These are phyloP conservation scores for Xestia rhomboidea DNA, from an alignment of 2,888 invertebrate species.

Conservation along the genomic window DNA sequence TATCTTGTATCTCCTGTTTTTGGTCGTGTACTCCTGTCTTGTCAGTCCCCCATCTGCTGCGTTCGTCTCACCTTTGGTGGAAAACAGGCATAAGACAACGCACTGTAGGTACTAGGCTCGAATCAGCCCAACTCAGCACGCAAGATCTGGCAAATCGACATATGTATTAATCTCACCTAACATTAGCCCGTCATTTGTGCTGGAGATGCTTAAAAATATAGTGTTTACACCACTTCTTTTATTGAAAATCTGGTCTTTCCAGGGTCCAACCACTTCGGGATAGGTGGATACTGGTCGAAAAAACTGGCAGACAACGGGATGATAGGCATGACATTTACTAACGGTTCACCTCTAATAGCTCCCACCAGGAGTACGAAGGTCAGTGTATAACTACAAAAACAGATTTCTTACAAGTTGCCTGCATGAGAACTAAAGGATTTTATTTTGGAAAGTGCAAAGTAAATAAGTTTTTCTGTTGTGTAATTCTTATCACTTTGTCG, in stretches of 20 bases:
- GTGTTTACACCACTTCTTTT: background rate
- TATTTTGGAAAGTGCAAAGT: background rate
- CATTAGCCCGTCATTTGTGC: too few species aligned
- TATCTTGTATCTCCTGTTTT: background rate
- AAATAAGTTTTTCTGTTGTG: background rate
- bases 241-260: background rate
- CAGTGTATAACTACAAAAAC: constrained; percentile 4
- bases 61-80: background rate
- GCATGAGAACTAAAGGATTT: background rate
- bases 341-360: constrained; percentile 36
- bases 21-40: background rate
- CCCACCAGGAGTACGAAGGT: constrained; percentile 37
- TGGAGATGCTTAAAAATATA: too few species aligned
- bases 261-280: constrained; percentile 35
- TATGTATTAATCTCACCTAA: background rate
- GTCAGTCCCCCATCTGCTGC: background rate
- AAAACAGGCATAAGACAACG: background rate
- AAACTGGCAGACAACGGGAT: constrained; percentile 16
- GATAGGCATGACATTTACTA: constrained; percentile 29
- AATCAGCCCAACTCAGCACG: background rate
- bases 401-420: background rate
- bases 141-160: background rate
- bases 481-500: background rate
- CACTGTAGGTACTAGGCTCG: background rate
- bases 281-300: constrained; percentile 35